Evolutionary conservation across 2,888 invertebrate genomes (phyloP), one percentile per base, ranked within the genome.

Genomic region (Sisyra nigra): DNA sequence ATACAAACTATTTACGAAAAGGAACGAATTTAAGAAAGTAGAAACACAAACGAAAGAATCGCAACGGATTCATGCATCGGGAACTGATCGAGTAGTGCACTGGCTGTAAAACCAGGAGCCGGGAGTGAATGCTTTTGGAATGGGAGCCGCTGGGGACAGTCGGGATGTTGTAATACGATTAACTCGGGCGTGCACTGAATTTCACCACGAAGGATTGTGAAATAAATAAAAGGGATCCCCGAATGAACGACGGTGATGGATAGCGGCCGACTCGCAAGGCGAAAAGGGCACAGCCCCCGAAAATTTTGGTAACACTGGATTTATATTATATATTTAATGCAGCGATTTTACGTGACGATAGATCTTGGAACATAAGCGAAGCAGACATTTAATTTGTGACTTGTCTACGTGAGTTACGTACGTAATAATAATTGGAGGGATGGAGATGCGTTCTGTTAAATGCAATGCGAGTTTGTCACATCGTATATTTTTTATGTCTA

Each of bases 231-330:
- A 24, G 24, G 24, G 24, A 3, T 24, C 24, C 24, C 13, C 13
- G 39, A 39, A 19, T 39, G 39, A 39, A 39, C 19, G 39, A 39
- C 42, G 17, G 48, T 46, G 48, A 48, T 45, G 40, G 44, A 46
- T 46, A 46, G 46, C 45, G 46, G 47, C 47, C 46, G 44, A 43
- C 48, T 33, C 38, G 46, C 45, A 46, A 46, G 40, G 43, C 31
- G 36, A 46, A 45, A 40, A 46, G 24, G 24, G 24, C 24, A 7
- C 24, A 24, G 24, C 24, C 3, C 24, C 24, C 24, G 24, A 24
- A 24, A 24, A 24, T 24, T 24, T 24, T 24, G 24, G 24, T 24
- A 24, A 24, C 24, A 5, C 24, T 24, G 24, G 24, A 24, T 24
- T 24, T 24, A 24, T 24, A 46, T 48, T 48, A 48, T 39, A 39